A percentile compares a stretch with the other conserved stretches of the same genome.
Conservation (phyloP, 2,113 vertebrate species). For the Indicator maculatus region DNA sequence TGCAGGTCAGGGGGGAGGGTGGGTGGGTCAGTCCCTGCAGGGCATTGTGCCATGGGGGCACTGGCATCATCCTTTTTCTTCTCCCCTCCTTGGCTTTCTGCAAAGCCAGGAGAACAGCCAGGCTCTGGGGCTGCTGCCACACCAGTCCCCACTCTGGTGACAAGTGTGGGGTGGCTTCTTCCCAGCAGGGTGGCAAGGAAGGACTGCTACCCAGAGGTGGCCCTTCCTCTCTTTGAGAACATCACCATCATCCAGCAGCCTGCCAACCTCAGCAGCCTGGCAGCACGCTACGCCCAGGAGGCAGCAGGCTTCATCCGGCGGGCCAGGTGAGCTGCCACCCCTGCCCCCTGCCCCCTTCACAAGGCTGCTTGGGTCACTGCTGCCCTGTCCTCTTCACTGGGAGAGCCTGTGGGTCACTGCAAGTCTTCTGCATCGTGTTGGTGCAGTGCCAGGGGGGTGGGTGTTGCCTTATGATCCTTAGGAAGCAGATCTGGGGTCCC, state of each 20-base stretch:
- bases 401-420: not conserved
- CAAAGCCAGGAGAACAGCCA: not conserved
- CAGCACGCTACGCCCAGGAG: slow-evolving; percentile 76
- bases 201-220: slow-evolving; percentile 81
- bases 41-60: rapidly evolving
- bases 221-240: slow-evolving; percentile 92
- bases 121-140: not conserved
- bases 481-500: not conserved
- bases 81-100: not conserved
- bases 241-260: slow-evolving; percentile 87
- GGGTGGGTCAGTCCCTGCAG: not conserved
- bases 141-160: rapidly evolving
- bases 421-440: rapidly evolving
- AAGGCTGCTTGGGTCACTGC: not conserved
- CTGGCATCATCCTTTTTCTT: rapidly evolving
- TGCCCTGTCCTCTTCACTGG: rapidly evolving
- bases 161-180: not conserved
- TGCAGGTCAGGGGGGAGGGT: rapidly evolving
- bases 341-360: not conserved
- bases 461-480: rapidly evolving
- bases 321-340: slow-evolving; percentile 79
- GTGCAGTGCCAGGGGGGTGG: rapidly evolving
- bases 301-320: slow-evolving; percentile 78
- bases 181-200: not conserved
- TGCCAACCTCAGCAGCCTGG: slow-evolving; percentile 82